Base-by-base conservation (phyloP, 2,797 vertebrate genomes). In the Delichon dasypus region DNA sequence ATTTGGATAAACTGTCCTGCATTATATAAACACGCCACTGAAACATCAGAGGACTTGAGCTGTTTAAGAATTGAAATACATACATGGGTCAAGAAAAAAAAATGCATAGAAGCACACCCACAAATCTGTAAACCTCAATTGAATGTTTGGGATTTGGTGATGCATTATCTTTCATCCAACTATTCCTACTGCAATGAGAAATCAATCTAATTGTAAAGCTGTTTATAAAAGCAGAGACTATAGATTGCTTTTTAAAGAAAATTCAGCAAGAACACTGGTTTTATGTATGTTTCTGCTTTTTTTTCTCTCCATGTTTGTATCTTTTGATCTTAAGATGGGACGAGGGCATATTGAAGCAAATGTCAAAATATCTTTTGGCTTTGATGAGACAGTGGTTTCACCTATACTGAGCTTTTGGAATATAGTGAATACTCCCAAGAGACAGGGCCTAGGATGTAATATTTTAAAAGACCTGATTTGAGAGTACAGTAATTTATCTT, bases 1-100 rank as follows among this genome's bases (percentile, higher is more conserved):
- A 91, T 96, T 96, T 96, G 93, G 89, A 79, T 95, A 89, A 96
- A 93, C 88, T 83, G 51, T 45, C 88, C 75, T 86, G 74, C 10
- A 7, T 95, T 90, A 70, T 68, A 68, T 92, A 95, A 95, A 89
- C 66, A 87, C 61, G 78, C 88, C 47, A 58, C 47, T 27, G 78
- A 95, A 95, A 90, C 62, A 60, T 77, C 48, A 44, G 68, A 95
- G 64, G 61, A 79, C 42, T 67, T 38, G 25, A 89, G 42, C 38
- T 75, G 5, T 48, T 30, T 40, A 70, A 53, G 48, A 5, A 16
- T 29, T 86, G 68, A 91, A 92, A 74, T 45, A 16, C 14, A 15
- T 32, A 17, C 13, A 6, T 89, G 50, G 42, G 32, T 88, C 21
- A 85, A 55, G 78, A 50, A 74, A 66, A 95, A 95, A 21, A 6